Base-by-base conservation (phyloP, 2,797 vertebrate species). In the Remorina albescens region DNA sequence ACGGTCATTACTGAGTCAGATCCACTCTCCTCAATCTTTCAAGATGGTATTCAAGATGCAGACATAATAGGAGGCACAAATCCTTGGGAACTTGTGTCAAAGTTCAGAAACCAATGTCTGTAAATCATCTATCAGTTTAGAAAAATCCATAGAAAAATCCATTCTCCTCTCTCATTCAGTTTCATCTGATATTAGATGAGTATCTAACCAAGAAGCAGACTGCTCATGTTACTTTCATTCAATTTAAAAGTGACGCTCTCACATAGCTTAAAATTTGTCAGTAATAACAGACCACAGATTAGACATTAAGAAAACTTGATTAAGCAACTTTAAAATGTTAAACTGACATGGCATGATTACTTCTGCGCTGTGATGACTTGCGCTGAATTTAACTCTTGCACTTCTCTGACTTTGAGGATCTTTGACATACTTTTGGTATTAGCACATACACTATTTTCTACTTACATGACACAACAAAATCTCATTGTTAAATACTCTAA, bases 221-320 rank as follows among this genome's bases (percentile, higher is more conserved):
- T 57, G 13, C 3, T 37, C 0, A 4, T 50, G 13, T 21, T 44
- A 21, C 16, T 57, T 37, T 21, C 9, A n/a, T 46, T 71, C 7
- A 16, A 11, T 41, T 13, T 0, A 16, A 25, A 57, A 32, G 51
- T 25, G 21, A 50, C 5, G 26, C 37, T 39, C 58, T n/a, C n/a
- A n/a, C n/a, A n/a, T n/a, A n/a, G n/a, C n/a, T n/a, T n/a, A n/a
- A n/a, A n/a, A n/a, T n/a, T n/a, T 1, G 13, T 44, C 44, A 4
- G 16, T n/a, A n/a, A n/a, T n/a, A n/a, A n/a, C n/a, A n/a, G 8
- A 21, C 49, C n/a, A 71, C 10, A 62, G 69, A 65, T 78, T 58
- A 86, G 78, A 16, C 62, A 67, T 66, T 66, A 71, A 12, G 70
- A 58, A 44, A 49, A 70, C 36, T n/a, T 1, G 55, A 66, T 73